phyloP scores from a whole-genome alignment of 2,113 vertebrate species.

The Rhynchopsitta pachyrhyncha region DNA sequence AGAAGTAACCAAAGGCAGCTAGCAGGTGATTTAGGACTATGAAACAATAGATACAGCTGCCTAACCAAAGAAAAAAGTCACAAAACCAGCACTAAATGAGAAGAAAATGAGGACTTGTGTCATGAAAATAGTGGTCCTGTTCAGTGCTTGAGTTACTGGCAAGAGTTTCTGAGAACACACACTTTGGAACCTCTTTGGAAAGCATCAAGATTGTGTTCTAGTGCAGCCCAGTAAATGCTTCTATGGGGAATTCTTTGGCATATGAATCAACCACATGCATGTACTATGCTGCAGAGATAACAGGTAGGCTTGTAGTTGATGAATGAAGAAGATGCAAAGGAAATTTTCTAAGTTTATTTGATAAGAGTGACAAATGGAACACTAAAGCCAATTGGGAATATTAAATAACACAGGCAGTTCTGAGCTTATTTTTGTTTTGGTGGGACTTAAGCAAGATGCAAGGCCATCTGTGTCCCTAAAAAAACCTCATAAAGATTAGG shows the following conservation, averaged over 20 bases:
- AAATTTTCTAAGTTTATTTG: neutral
- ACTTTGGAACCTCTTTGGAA: neutral
- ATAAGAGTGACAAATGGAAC: neutral
- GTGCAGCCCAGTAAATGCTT: neutral
- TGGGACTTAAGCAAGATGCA: neutral
- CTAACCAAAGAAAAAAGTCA: neutral
- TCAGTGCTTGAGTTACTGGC: neutral
- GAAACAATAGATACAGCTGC: neutral
- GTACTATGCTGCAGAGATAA: neutral
- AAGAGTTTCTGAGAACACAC: neutral
- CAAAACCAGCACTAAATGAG: neutral
- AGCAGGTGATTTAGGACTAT: neutral
- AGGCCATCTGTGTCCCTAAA: neutral
- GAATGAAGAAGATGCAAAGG: neutral
- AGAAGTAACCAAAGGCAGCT: neutral
- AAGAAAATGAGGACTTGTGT: neutral
- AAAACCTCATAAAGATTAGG: neutral
- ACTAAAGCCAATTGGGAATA: neutral
- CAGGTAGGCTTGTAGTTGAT: neutral
- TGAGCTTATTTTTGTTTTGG: neutral
- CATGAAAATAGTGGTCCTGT: neutral
- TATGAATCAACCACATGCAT: neutral
- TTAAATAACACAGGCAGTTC: neutral
- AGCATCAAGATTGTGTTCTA: rapidly evolving
- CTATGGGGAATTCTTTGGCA: neutral